phyloP scores from a whole-genome alignment of 1,140 invertebrate genomes.

The Eupristina koningsbergeri region DNA sequence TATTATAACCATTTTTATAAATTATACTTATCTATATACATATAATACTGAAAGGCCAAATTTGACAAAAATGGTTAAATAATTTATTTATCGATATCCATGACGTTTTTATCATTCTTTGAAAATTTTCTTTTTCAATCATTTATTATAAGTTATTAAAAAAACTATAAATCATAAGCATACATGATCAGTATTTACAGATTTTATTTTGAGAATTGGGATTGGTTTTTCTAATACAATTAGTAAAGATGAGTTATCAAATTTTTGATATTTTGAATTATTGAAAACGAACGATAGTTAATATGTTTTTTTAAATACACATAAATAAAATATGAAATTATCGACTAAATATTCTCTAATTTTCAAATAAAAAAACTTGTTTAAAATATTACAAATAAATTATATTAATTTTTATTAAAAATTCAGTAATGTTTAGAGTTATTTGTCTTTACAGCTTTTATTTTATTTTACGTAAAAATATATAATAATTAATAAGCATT shows the following conservation, averaged over 20 bases:
- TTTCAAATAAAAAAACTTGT: not conserved
- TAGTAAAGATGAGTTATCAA: not conserved
- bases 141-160: constrained; percentile 31
- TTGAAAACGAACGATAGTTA: not conserved
- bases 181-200: constrained; percentile 45
- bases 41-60: constrained; percentile 1
- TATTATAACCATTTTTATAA: not conserved
- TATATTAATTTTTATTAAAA: constrained; percentile 9
- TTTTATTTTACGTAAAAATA: not conserved
- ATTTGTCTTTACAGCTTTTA: constrained; percentile 28
- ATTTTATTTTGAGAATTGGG: constrained; percentile 4
- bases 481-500: constrained; percentile 14
- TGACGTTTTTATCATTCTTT: constrained; percentile 33
- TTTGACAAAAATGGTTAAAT: constrained; percentile 26
- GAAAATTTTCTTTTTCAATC: constrained; percentile 23
- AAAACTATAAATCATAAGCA: constrained; percentile 31
- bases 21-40: not conserved
- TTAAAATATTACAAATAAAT: not conserved
- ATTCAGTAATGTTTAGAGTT: not conserved
- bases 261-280: not conserved
- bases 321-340: not conserved
- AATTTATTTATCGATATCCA: constrained; percentile 28
- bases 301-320: constrained; percentile 12
- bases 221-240: not conserved
- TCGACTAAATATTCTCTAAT: not conserved